These are phyloP conservation scores for Aegotheles bennettii DNA, from an alignment of 2,113 vertebrate genomes.

Conservation along the genomic window DNA sequence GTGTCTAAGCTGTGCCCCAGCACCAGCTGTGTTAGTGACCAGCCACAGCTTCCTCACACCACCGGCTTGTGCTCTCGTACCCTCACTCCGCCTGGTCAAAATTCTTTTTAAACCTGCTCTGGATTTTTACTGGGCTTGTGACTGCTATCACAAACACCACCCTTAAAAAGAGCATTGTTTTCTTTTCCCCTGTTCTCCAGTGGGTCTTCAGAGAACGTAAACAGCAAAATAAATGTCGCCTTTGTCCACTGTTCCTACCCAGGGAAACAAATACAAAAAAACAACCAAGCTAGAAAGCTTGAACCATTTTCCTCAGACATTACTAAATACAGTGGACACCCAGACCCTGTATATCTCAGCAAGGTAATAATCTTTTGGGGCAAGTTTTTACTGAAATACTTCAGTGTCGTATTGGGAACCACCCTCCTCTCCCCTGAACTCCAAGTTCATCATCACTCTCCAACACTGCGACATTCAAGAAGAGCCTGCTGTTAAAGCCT, in stretches of 20 bases:
- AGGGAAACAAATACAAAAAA: neutral
- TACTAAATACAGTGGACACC: neutral
- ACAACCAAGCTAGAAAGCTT: neutral
- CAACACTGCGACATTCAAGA: neutral
- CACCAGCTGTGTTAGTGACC: neutral
- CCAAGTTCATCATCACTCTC: neutral
- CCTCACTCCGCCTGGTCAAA: neutral
- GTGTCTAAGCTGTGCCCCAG: no score
- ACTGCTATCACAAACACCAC: neutral
- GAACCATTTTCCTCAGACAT: neutral
- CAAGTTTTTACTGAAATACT: neutral
- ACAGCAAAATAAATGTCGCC: neutral
- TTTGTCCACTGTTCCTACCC: neutral
- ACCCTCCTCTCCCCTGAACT: neutral
- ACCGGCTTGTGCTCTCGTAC: neutral
- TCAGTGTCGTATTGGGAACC: neutral
- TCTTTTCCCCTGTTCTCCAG: neutral
- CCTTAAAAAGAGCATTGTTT: neutral
- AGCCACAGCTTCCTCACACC: neutral
- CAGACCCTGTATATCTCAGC: neutral
- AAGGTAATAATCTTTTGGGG: rapidly evolving
- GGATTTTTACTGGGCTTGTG: neutral
- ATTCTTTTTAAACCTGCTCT: neutral
- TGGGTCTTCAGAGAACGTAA: neutral
- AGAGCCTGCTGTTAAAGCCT: neutral